These are phyloP conservation scores for Caenorhabditis briggsae DNA, from an alignment of 1,140 invertebrate species.

Conservation along the genomic window DNA sequence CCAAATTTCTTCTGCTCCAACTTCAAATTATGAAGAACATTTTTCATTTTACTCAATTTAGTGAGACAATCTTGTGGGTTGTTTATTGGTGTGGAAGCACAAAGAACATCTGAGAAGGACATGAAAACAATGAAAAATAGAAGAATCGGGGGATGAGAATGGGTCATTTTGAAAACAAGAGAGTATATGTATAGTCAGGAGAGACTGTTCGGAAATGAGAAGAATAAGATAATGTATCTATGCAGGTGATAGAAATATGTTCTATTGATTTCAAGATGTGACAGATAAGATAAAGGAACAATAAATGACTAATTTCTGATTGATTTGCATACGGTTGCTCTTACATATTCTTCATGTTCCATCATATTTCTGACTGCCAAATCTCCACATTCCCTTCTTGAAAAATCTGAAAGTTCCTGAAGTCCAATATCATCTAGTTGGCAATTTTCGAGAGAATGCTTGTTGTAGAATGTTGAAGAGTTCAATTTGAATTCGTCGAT, in stretches of 20 bases:
- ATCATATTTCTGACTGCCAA: neutral
- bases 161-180: too few relatives aligned
- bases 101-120: neutral
- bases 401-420: neutral
- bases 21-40: constrained; percentile 3
- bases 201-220: too few relatives aligned
- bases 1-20: neutral
- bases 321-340: neutral
- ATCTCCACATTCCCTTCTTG: neutral
- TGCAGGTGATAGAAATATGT: too few relatives aligned
- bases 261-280: too few relatives aligned
- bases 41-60: constrained; percentile 9
- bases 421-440: neutral
- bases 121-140: neutral
- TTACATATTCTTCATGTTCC: neutral
- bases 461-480: neutral
- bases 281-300: too few relatives aligned
- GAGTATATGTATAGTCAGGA: too few relatives aligned
- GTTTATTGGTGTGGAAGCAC: neutral
- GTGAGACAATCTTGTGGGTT: neutral
- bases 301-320: neutral
- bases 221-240: too few relatives aligned
- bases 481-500: neutral
- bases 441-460: neutral
- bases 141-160: neutral